These are phyloP conservation scores for Alces alces DNA, from an alignment of 2,113 vertebrate species.

Conservation along the genomic window DNA sequence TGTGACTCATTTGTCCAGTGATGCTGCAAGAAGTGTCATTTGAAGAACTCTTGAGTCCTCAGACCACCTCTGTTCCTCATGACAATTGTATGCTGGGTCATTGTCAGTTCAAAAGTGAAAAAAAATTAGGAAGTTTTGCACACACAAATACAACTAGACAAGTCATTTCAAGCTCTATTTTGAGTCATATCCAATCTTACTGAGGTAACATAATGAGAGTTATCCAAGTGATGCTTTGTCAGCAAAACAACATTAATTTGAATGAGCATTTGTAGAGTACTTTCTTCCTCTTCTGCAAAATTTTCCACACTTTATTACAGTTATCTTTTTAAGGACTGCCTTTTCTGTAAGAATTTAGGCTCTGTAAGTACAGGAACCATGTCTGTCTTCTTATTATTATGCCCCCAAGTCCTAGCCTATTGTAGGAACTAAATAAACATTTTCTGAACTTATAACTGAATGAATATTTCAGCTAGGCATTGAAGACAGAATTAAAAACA, in stretches of 20 bases:
- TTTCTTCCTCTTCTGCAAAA: neutral
- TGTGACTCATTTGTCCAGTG: neutral
- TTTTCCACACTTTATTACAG: neutral
- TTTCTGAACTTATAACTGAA: neutral
- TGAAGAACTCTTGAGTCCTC: neutral
- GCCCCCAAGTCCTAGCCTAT: neutral
- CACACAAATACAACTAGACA: neutral
- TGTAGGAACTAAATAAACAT: neutral
- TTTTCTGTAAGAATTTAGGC: neutral
- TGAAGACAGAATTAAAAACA: neutral
- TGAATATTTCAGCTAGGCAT: neutral
- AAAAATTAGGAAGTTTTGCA: neutral
- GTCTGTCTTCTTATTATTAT: neutral
- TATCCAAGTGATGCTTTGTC: neutral
- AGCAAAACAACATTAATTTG: neutral
- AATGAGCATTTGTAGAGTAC: neutral
- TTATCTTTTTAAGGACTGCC: neutral
- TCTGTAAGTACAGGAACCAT: neutral
- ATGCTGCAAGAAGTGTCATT: neutral
- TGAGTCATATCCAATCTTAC: neutral
- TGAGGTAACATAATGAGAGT: conserved; percentile 9
- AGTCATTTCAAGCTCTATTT: neutral
- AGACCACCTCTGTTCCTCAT: neutral
- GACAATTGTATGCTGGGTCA: neutral
- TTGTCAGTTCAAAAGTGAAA: neutral